Evolutionary conservation across 2,888 invertebrate species (phyloP).

Genomic region (Athalia rosae): DNA sequence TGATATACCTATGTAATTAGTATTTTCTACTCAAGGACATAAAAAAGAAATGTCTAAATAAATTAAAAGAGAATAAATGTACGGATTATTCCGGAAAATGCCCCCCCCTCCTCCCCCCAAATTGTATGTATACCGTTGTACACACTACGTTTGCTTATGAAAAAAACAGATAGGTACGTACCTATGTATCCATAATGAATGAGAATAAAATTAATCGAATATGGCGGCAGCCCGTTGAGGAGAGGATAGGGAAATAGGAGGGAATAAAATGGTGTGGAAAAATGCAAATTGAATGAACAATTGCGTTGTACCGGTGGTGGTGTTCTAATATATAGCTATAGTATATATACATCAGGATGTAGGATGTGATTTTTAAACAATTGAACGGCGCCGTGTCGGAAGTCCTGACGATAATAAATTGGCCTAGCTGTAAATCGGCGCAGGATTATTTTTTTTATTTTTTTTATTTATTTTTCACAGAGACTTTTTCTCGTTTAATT

Average conservation of each 20-base stretch:
- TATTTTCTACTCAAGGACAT: too few species aligned
- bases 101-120: too few species aligned
- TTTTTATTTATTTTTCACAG: not conserved
- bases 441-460: slow-evolving; percentile 15
- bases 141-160: too few species aligned
- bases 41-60: too few species aligned
- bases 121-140: too few species aligned
- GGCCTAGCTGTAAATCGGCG: slow-evolving; percentile 26
- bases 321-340: too few species aligned
- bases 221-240: not conserved
- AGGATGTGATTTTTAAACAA: slow-evolving; percentile 29
- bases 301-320: not conserved
- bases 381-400: slow-evolving; percentile 20
- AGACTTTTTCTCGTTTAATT: not conserved
- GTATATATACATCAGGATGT: not conserved
- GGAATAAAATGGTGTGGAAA: slow-evolving; percentile 2
- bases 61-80: too few species aligned
- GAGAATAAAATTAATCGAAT: slow-evolving; percentile 10
- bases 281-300: slow-evolving; percentile 35
- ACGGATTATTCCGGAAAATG: too few species aligned
- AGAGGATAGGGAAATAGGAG: not conserved
- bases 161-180: not conserved
- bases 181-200: too few species aligned
- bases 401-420: slow-evolving; percentile 26
- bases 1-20: too few species aligned